Percentiles rank a stretch among this genome's conserved stretches.
Conservation (phyloP, 2,888 invertebrate genomes). For the Trachelus stipa region DNA sequence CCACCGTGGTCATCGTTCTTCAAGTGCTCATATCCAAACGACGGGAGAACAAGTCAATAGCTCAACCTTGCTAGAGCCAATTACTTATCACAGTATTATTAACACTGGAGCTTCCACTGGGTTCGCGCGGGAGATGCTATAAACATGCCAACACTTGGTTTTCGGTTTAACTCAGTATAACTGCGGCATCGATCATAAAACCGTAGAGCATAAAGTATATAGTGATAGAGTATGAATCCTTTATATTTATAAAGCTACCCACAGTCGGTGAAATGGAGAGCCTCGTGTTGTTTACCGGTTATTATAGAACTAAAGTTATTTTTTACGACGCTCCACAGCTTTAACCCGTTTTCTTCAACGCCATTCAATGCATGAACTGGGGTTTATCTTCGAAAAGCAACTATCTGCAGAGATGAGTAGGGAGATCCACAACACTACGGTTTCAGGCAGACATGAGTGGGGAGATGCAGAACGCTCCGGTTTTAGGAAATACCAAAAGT, state of each 20-base stretch:
- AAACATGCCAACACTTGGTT: slow-evolving; percentile 25
- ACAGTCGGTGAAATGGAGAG: neutral
- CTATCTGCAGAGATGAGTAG: too few species aligned
- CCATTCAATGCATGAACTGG: too few species aligned
- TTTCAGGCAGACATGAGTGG: too few species aligned
- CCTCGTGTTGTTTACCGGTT: neutral
- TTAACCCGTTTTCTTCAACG: neutral
- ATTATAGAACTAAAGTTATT: neutral
- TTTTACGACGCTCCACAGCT: too few species aligned
- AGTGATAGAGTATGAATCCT: neutral
- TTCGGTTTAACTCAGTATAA: neutral
- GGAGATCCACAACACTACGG: too few species aligned
- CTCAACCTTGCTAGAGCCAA: neutral
- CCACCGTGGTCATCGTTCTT: slow-evolving; percentile 78
- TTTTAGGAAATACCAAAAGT: too few species aligned
- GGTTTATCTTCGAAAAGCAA: too few species aligned
- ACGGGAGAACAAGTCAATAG: slow-evolving; percentile 63
- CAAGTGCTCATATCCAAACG: slow-evolving; percentile 61
- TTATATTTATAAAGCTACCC: neutral
- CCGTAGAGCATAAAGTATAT: neutral
- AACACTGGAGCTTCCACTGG: slow-evolving; percentile 9
- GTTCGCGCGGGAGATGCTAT: slow-evolving; percentile 46
- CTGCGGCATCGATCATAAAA: neutral
- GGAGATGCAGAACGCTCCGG: too few species aligned
- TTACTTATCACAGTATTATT: neutral